Base-by-base conservation (phyloP, 1,140 invertebrate species). In the Lordiphosa stackelbergi region DNA sequence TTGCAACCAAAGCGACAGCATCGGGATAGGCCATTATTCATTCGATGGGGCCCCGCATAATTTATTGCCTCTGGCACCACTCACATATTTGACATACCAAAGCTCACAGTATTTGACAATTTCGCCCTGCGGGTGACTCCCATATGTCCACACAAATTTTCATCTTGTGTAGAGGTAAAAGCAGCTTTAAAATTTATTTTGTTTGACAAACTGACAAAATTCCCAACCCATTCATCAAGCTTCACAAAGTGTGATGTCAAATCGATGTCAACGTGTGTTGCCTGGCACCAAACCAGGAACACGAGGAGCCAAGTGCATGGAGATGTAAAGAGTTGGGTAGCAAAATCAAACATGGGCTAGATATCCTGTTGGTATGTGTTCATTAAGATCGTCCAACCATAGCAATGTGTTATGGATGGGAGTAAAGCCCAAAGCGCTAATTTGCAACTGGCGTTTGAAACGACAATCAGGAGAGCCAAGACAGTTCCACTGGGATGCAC, bases 301-400 rank as follows among this genome's bases (percentile, higher is more conserved):
- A 65, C 65, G 64, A 73, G 74, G 46, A 70, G 60, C 68, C 59
- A 73, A 51, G 28, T 34, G 35, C 19, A 19, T n/a, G 13, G 34
- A 24, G 38, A 31, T 31, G 28, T 31, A 8, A 8, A 7, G 1
- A 8, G 1, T 3, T 1, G 28, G 7, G 28, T 31, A 8, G 28
- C 28, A 31, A 10, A 28, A 28, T 28, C 10, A 66, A 40, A 71
- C 72, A 84, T 91, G 91, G 36, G 89, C 89, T 0, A 92, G 34
- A 96, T 93, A 11, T 94, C 95, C 16, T 89, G 83, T 3, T 95
- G 72, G 85, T 94, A 96, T 0, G 91, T 88, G 10, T 74, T 96
- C 95, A 85, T 96, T 91, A 85, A 95, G 92, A 71, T 95, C 94
- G 73, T 96, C 95, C 7, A 95, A 88, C 1, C 92, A 85, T 1